Evolutionary conservation across 2,888 invertebrate species (phyloP).

Genomic region (Sphecodes monilicornis): DNA sequence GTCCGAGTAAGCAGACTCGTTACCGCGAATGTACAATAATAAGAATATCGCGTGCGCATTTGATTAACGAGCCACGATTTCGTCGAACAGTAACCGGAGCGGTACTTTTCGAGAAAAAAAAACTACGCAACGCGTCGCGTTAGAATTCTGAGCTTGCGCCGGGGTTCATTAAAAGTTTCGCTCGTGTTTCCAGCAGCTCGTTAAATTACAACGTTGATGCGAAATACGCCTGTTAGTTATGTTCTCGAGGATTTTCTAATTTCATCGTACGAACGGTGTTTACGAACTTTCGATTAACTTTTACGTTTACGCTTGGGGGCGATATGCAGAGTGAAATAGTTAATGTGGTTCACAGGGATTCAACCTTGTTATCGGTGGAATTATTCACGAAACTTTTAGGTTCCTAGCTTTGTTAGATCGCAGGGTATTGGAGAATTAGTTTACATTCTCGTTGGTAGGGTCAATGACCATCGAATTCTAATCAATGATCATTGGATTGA

Average conservation of each 20-base stretch:
- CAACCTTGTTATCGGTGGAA: not conserved
- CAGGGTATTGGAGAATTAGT: no score
- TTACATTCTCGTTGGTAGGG: no score
- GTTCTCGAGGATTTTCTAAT: not conserved
- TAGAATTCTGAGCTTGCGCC: not conserved
- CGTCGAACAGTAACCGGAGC: not conserved
- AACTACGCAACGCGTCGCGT: not conserved
- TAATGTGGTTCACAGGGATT: not conserved
- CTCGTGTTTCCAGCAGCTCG: not conserved
- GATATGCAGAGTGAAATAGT: not conserved
- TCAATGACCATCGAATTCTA: no score
- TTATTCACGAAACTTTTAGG: not conserved
- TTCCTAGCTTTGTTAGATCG: not conserved
- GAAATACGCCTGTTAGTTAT: not conserved
- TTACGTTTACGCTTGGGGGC: not conserved
- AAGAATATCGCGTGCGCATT: slow-evolving; percentile 32
- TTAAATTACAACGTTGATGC: slow-evolving; percentile 3
- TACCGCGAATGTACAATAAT: slow-evolving; percentile 18
- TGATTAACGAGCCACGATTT: slow-evolving; percentile 17
- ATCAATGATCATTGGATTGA: no score
- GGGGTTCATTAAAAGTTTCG: not conserved
- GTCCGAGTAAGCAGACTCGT: slow-evolving; percentile 2
- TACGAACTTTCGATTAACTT: not conserved
- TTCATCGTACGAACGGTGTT: not conserved
- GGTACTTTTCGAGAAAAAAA: no score